Percentiles rank a stretch among this genome's conserved stretches.
These are phyloP conservation scores for Smittia sp. DNA, from an alignment of 2,888 invertebrate species.

Conservation along the genomic window DNA sequence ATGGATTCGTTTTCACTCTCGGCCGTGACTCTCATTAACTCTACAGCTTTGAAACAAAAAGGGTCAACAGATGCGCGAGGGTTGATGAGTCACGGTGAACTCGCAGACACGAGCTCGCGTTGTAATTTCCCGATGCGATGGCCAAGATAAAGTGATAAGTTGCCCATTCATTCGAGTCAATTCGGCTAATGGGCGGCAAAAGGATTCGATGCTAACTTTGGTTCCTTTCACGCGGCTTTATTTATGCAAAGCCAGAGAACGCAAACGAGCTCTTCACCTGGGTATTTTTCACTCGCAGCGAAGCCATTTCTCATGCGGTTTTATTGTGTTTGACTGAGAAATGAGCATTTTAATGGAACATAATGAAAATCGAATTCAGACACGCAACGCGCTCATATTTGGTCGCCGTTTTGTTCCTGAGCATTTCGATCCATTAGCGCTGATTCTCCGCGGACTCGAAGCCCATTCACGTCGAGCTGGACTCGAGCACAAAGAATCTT, in stretches of 20 bases:
- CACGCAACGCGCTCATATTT: constrained; percentile 26
- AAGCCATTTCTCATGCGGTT: neutral
- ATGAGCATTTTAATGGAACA: constrained; percentile 31
- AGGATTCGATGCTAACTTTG: no score
- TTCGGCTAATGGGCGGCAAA: neutral
- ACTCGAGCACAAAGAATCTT: no score
- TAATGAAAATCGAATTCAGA: constrained; percentile 41
- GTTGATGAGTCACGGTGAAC: neutral
- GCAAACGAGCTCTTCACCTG: neutral
- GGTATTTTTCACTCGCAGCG: neutral
- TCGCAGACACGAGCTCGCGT: neutral
- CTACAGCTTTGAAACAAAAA: neutral
- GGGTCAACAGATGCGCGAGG: neutral
- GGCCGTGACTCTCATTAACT: neutral
- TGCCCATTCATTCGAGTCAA: neutral
- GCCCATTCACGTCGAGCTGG: no score
- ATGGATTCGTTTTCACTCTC: neutral
- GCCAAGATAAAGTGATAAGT: neutral
- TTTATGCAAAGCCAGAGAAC: no score
- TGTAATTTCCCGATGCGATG: neutral
- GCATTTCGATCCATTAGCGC: constrained; percentile 16
- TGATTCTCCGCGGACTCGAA: neutral
- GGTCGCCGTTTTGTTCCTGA: constrained; percentile 1
- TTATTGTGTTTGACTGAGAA: neutral
- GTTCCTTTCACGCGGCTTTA: no score